A percentile compares a stretch with the other conserved stretches of the same genome.
phyloP scores from a whole-genome alignment of 2,888 invertebrate genomes.

The Eumacrocentrus americanus region DNA sequence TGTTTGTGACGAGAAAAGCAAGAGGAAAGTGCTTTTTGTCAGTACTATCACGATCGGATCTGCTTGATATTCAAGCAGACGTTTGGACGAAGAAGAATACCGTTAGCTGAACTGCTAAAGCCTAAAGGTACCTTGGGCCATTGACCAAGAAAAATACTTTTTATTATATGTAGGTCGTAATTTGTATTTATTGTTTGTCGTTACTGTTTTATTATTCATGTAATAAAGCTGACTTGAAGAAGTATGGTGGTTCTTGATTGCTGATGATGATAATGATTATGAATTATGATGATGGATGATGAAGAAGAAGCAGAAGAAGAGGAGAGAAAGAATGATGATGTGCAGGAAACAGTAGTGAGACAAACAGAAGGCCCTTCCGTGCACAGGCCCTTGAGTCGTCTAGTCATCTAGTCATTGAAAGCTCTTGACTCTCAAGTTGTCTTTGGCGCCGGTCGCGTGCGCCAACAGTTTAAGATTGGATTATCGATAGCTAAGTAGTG shows the following conservation, averaged over 20 bases:
- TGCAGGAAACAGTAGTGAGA: not conserved
- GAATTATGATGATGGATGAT: not conserved
- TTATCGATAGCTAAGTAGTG: not conserved
- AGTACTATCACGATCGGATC: too few species aligned
- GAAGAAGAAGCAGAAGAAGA: too few species aligned
- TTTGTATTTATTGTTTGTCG: not conserved
- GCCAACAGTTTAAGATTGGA: slow-evolving; percentile 4
- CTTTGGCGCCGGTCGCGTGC: slow-evolving; percentile 1
- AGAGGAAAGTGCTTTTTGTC: too few species aligned
- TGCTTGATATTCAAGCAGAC: not conserved
- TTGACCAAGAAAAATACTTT: not conserved
- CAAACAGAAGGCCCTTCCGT: not conserved
- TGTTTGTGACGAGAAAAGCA: slow-evolving; percentile 61
- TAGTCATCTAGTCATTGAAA: slow-evolving; percentile 10
- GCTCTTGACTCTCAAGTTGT: not conserved
- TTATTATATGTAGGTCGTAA: not conserved
- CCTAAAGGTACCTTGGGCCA: not conserved
- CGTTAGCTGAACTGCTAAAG: not conserved
- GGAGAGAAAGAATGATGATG: not conserved
- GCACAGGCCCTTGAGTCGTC: not conserved
- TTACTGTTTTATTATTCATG: not conserved
- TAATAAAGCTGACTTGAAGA: not conserved
- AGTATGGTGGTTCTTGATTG: not conserved
- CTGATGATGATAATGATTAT: not conserved
- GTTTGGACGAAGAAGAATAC: not conserved